Evolutionary conservation across 2,113 vertebrate genomes (phyloP), one percentile per base, ranked within the genome.

Genomic region (Ahaetulla prasina): DNA sequence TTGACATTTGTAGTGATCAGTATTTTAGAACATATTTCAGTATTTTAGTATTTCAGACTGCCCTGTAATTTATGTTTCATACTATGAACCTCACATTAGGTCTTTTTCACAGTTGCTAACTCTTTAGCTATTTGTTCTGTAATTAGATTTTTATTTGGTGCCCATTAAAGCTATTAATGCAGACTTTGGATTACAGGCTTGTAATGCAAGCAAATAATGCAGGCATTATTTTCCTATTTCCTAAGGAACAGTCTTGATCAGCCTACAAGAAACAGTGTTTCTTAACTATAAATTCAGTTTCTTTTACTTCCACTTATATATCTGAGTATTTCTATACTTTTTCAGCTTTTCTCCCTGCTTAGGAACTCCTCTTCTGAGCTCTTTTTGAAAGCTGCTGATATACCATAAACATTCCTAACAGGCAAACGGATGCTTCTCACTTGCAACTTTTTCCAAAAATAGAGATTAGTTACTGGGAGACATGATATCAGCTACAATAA

Each of bases 21-120:
- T 52, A 22, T 57, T 53, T 90, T 30, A 43, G 16, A 87, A 93
- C 91, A 89, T 63, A 0, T 57, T 93, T 20, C n/a, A 94, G 0
- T 57, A 22, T 57, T 53, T 90, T 23, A 43, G 12, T 63, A 0
- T 57, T 93, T 53, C 94, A 93, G 63, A 93, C 94, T 91, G 60
- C 68, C 94, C 89, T 93, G 35, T 94, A 1, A 14, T 90, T 92
- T 80, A 68, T 45, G 18, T 60, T 30, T 18, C 74, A 54, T 4
- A 30, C 86, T 89, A 68, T 18, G 57, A 92, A 80, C 93, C 89
- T 88, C 95, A 94, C 89, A 93, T 96, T 95, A 95, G 92, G 90
- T 95, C 89, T 95, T 92, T 93, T 68, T 92, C 96, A 89, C 96
- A 97, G 96, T 97, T 97, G 97, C 95, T 93, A 93, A 63, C 55